Percentiles rank a stretch among this genome's conserved stretches.
phyloP scores from a whole-genome alignment of 2,888 invertebrate species.

The Mythimna albipuncta region DNA sequence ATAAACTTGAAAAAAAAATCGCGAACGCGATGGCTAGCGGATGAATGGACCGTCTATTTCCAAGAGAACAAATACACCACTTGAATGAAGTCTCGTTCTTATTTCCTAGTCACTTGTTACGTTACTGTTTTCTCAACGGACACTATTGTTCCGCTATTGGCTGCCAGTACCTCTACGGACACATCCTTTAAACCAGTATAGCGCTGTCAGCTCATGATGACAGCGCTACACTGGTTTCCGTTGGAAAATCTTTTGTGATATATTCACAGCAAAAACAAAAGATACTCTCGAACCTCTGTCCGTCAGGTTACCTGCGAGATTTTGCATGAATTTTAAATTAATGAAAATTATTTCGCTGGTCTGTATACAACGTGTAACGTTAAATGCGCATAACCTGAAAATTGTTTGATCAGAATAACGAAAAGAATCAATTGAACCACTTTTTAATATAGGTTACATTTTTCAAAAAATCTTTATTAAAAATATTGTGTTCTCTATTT shows the following conservation, averaged over 20 bases:
- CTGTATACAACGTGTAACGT: no score
- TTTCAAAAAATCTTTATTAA: no score
- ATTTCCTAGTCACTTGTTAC: conserved; percentile 10
- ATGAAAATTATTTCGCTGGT: no score
- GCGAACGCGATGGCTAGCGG: not conserved
- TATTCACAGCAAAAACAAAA: conserved; percentile 16
- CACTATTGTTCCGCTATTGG: not conserved
- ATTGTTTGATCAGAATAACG: no score
- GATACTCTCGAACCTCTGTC: conserved; percentile 6
- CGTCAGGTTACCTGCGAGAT: not conserved
- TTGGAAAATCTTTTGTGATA: conserved; percentile 8
- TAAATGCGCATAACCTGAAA: no score
- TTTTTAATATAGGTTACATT: no score
- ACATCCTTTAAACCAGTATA: conserved; percentile 2
- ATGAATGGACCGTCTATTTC: not conserved
- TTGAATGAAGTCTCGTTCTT: not conserved
- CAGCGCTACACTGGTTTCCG: not conserved
- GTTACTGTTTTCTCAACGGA: not conserved
- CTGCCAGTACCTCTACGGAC: not conserved
- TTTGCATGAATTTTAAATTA: conserved; percentile 9
- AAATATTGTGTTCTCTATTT: no score
- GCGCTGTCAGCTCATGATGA: not conserved
- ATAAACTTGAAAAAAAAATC: no score
- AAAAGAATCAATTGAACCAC: no score
- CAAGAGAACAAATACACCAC: not conserved